Evolutionary conservation across 2,797 vertebrate species (phyloP), one percentile per base, ranked within the genome.

Genomic region (Glossophaga mutica): DNA sequence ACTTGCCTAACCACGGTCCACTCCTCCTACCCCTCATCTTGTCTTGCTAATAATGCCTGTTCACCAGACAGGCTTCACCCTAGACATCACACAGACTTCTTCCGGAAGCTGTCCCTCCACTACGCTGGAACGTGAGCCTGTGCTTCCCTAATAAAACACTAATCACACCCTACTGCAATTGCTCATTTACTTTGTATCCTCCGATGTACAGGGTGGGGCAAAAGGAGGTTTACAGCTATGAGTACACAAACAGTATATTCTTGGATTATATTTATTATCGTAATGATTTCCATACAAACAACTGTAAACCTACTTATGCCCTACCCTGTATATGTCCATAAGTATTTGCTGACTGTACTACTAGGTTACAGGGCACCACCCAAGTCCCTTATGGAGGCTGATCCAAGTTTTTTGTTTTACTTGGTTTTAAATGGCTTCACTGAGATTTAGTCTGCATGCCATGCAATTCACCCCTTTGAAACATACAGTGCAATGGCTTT

Each of bases 351-450:
- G 52, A 77, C 52, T 29, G 44, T 90, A 83, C 74, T 82, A 87
- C 46, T 57, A 76, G 34, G 46, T 76, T 59, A 84, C 3, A 57
- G n/a, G n/a, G 65, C 29, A 73, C 67, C 52, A 88, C 39, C 24
- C 21, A 59, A 73, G 73, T 88, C 52, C 65, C 73, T 55, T 55
- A 14, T 26, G 37, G 62, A 90, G 79, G 22, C 42, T 32, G 37
- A 46, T 78, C 21, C 65, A 78, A 65, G 29, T 52, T 34, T 55
- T 92, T 87, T 78, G 50, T 29, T 79, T 34, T 34, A 32, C 83
- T 59, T 87, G 14, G 52, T 76, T 82, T 87, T 71, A 90, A 77
- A 85, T 10, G 90, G 65, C 37, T 95, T 90, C 77, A 87, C 78
- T 74, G 19, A 87, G 26, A 86, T 78, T 48, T 48, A 84, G 39